phyloP scores from a whole-genome alignment of 1,140 invertebrate species.

The Trachelipus rathkii region DNA sequence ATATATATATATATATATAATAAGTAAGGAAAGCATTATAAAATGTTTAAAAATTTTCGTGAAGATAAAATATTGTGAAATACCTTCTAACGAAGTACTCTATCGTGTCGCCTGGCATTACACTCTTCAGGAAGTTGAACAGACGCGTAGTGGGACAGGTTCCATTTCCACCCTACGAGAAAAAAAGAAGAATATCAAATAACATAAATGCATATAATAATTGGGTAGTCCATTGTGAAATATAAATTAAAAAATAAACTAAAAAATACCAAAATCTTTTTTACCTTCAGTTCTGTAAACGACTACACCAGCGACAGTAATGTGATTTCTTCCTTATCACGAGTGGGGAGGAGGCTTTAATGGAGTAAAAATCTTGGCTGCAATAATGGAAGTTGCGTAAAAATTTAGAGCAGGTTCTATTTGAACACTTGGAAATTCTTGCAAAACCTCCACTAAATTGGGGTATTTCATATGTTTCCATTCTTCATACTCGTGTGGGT shows the following conservation, averaged over 20 bases:
- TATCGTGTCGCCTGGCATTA: conserved; percentile 65
- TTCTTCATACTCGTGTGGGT: conserved; percentile 84
- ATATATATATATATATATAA: too few relatives aligned
- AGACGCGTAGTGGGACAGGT: conserved; percentile 80
- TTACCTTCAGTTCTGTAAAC: conserved; percentile 77
- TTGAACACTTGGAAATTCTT: conserved; percentile 77
- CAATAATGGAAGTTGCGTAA: conserved; percentile 76
- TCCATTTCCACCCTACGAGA: conserved; percentile 67
- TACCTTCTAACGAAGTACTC: conserved; percentile 82
- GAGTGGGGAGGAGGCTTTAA: conserved; percentile 80
- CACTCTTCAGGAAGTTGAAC: conserved; percentile 80
- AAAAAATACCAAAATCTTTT: not conserved
- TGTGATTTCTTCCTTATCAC: conserved; percentile 70
- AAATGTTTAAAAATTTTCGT: too few relatives aligned
- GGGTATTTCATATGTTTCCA: conserved; percentile 86
- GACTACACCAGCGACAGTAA: conserved; percentile 89
- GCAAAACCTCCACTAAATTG: conserved; percentile 78
- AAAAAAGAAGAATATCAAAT: conserved; percentile 51
- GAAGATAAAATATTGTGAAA: conserved; percentile 39
- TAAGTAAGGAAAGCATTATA: too few relatives aligned
- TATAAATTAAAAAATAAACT: too few relatives aligned
- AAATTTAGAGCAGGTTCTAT: conserved; percentile 74
- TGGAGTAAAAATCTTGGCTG: conserved; percentile 92
- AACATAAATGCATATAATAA: too few relatives aligned
- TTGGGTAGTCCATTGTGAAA: too few relatives aligned